These are phyloP conservation scores for Toxotes jaculatrix DNA, from an alignment of 2,113 vertebrate species.

Conservation along the genomic window DNA sequence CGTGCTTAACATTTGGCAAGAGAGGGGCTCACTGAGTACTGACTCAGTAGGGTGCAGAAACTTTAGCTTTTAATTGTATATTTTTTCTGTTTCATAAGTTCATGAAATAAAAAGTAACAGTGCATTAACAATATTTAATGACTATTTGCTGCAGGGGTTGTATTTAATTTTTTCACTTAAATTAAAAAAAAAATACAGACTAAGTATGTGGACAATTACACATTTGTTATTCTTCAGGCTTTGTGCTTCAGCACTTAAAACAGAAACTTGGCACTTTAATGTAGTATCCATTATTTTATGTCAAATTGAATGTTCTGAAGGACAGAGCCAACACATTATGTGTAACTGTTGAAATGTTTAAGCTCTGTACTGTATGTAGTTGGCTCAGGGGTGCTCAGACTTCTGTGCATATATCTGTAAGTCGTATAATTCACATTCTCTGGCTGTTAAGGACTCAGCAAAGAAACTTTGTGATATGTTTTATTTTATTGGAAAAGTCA, in stretches of 20 bases:
- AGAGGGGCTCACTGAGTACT: too few relatives aligned
- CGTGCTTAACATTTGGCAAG: too few relatives aligned
- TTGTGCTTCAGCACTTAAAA: neutral
- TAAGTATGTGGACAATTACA: neutral
- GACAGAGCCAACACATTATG: too few relatives aligned
- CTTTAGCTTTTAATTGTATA: too few relatives aligned
- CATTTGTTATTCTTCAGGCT: neutral
- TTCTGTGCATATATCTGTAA: neutral
- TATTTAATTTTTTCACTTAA: neutral
- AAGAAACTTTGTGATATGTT: neutral
- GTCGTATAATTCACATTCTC: neutral
- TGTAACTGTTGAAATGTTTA: neutral
- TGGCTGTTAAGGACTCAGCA: neutral
- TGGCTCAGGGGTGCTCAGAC: neutral
- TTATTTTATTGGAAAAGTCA: too few relatives aligned
- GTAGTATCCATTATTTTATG: neutral
- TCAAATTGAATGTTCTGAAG: neutral
- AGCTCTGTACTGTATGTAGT: neutral
- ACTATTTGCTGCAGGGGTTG: neutral
- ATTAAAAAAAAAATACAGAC: neutral
- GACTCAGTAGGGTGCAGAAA: too few relatives aligned
- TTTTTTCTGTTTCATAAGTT: too few relatives aligned
- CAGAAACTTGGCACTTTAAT: neutral
- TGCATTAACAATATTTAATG: too few relatives aligned
- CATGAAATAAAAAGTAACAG: too few relatives aligned